A percentile compares a stretch with the other conserved stretches of the same genome.
These are phyloP conservation scores for Drosophila greeni DNA, from an alignment of 2,888 invertebrate species.

Conservation along the genomic window DNA sequence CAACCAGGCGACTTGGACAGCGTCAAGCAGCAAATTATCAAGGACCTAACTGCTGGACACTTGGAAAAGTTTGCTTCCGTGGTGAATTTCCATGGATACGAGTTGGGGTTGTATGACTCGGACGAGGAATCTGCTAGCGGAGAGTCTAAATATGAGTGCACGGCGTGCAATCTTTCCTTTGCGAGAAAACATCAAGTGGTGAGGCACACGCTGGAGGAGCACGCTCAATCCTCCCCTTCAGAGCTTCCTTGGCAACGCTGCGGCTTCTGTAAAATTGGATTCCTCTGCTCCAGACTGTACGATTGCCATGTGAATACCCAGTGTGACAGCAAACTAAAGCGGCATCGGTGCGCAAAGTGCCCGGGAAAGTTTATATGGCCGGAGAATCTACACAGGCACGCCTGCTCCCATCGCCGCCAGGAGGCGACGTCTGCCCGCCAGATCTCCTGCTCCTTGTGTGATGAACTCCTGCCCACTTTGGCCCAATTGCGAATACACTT, in stretches of 20 bases:
- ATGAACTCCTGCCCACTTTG: conserved; percentile 50
- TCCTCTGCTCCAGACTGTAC: conserved; percentile 80
- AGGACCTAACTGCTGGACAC: conserved; percentile 57
- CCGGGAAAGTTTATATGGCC: conserved; percentile 76
- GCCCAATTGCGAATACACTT: conserved; percentile 62
- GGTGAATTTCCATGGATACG: conserved; percentile 74
- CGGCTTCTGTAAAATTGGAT: conserved; percentile 80
- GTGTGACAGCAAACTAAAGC: conserved; percentile 71
- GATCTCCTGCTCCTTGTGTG: conserved; percentile 65
- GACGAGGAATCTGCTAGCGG: conserved; percentile 66
- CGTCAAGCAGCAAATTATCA: conserved; percentile 56
- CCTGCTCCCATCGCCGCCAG: conserved; percentile 56
- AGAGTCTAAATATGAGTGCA: conserved; percentile 61
- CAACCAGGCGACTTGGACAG: conserved; percentile 48
- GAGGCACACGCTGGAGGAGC: conserved; percentile 70
- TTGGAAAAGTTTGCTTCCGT: conserved; percentile 70
- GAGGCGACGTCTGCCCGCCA: not conserved
- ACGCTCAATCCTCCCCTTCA: conserved; percentile 79
- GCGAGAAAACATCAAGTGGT: conserved; percentile 70
- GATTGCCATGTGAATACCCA: conserved; percentile 80
- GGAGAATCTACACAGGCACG: conserved; percentile 72
- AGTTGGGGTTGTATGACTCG: conserved; percentile 76
- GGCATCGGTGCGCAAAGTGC: conserved; percentile 71
- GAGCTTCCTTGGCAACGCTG: conserved; percentile 77
- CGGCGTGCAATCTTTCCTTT: conserved; percentile 64